Conservation (phyloP, 2,113 vertebrate genomes). For the Vicugna pacos region DNA sequence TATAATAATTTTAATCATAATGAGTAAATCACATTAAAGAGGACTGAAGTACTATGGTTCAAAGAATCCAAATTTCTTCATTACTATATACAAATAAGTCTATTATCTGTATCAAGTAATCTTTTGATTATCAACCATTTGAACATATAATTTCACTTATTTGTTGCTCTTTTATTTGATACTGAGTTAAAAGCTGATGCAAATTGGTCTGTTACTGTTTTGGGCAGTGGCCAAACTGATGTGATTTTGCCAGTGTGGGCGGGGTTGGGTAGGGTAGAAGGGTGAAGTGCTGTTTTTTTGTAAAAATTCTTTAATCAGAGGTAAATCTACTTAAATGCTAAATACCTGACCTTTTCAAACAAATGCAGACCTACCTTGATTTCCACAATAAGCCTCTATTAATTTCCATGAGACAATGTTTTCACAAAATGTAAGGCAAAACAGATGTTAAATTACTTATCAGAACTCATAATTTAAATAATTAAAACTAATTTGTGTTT, state of each 20-base stretch:
- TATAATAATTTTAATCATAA: conserved; percentile 35
- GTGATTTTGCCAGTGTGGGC: background rate
- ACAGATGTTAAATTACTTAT: conserved; percentile 88
- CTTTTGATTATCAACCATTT: conserved; percentile 45
- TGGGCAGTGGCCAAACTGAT: background rate
- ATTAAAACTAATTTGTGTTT: conserved; percentile 91
- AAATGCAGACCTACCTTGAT: conserved; percentile 86
- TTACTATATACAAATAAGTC: background rate
- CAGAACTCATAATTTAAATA: conserved; percentile 90
- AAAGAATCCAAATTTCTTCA: conserved; percentile 19
- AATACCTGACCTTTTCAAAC: conserved; percentile 67
- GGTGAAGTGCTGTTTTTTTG: conserved; percentile 48
- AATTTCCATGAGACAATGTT: conserved; percentile 84
- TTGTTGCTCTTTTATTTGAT: conserved; percentile 53
- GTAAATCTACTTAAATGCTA: conserved; percentile 60
- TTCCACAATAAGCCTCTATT: conserved; percentile 85
- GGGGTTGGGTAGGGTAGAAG: no score
- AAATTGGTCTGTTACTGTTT: conserved; percentile 33
- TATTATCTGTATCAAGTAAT: conserved; percentile 20
- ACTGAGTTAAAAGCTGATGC: conserved; percentile 46
- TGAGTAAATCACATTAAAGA: conserved; percentile 26
- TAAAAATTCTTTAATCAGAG: conserved; percentile 42
- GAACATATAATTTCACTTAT: conserved; percentile 54
- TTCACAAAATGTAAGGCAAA: conserved; percentile 87
- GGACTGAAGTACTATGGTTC: background rate